A percentile compares a stretch with the other conserved stretches of the same genome.
Conservation (phyloP, 2,113 vertebrate species). For the Gallinago paraguaiae region DNA sequence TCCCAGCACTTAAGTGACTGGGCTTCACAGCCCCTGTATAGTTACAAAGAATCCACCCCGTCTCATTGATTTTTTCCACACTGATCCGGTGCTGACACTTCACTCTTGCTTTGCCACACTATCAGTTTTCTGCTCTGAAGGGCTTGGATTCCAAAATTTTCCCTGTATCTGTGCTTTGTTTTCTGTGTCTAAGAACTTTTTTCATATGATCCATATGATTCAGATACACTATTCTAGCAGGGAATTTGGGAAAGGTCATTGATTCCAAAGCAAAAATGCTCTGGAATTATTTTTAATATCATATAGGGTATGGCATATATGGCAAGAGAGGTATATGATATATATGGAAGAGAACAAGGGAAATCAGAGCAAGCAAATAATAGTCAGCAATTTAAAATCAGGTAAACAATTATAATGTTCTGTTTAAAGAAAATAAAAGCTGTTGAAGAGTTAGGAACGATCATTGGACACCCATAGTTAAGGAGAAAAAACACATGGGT, state of each 20-base stretch:
- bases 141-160: neutral
- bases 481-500: neutral
- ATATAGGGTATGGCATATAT: accelerated
- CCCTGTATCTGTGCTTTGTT: neutral
- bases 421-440: neutral
- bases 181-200: neutral
- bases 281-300: neutral
- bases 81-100: neutral
- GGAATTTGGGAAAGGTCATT: neutral
- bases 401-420: neutral
- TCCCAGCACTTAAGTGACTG: neutral
- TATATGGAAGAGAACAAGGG: neutral
- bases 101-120: neutral
- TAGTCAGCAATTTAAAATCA: neutral
- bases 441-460: neutral
- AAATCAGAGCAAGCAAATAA: neutral
- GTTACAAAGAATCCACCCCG: neutral
- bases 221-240: neutral
- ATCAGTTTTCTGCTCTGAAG: neutral
- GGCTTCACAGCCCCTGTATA: neutral
- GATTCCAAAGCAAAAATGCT: neutral
- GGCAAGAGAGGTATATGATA: neutral
- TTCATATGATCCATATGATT: neutral
- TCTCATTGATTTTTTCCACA: neutral
- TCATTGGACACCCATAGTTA: neutral